phyloP scores from a whole-genome alignment of 2,113 vertebrate genomes.

The Oreochromis aureus region DNA sequence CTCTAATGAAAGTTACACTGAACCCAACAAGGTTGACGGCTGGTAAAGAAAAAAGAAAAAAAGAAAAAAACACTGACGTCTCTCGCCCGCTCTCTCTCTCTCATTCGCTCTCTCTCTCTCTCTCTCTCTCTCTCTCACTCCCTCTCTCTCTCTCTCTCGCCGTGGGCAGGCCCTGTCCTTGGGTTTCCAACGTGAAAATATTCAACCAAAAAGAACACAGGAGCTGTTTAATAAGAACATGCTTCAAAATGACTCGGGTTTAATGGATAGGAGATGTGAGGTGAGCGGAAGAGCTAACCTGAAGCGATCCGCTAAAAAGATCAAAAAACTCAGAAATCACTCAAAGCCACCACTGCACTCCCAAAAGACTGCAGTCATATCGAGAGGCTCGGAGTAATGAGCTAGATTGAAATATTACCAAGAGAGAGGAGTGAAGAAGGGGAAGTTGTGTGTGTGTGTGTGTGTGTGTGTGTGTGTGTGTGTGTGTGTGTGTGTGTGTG shows the following conservation, averaged over 20 bases:
- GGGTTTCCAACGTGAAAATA: conserved; percentile 58
- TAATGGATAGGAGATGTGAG: conserved; percentile 63
- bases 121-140: background rate
- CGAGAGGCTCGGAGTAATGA: conserved; percentile 38
- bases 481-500: background rate
- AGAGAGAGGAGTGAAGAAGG: background rate
- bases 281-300: conserved; percentile 52
- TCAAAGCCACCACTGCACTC: conserved; percentile 49
- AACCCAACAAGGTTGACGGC: conserved; percentile 72
- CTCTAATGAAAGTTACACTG: conserved; percentile 75
- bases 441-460: background rate
- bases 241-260: conserved; percentile 46
- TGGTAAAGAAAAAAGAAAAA: conserved; percentile 38
- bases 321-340: conserved; percentile 46
- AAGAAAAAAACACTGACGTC: conserved; percentile 7
- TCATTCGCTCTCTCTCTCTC: background rate
- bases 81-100: background rate
- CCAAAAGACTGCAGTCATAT: conserved; percentile 46
- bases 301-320: conserved; percentile 58
- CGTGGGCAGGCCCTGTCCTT: conserved; percentile 66
- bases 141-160: conserved; percentile 20
- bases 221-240: conserved; percentile 65
- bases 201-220: conserved; percentile 62
- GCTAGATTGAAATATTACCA: conserved; percentile 41
- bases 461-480: background rate